These are phyloP conservation scores for Campopleginae sp. DNA, from an alignment of 2,888 invertebrate genomes.

Conservation along the genomic window DNA sequence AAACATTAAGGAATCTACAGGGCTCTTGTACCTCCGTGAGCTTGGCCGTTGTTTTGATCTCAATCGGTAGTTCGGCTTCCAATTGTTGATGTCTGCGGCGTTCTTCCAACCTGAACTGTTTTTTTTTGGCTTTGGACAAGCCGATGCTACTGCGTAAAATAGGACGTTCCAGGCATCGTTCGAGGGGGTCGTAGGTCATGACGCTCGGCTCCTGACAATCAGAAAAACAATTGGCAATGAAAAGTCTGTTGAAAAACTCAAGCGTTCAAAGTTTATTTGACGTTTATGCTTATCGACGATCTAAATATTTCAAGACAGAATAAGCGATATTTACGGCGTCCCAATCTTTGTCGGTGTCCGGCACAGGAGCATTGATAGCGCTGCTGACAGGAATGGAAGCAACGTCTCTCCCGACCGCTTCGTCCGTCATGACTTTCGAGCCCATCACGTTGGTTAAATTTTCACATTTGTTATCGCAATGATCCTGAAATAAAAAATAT, in stretches of 20 bases:
- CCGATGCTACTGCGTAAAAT: slow-evolving; percentile 62
- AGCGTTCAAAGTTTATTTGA: neutral
- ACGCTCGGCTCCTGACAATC: slow-evolving; percentile 64
- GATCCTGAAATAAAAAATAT: slow-evolving; percentile 37
- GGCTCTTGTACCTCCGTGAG: neutral
- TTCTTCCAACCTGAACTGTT: slow-evolving; percentile 64
- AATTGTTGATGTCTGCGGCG: slow-evolving; percentile 61
- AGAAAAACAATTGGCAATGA: neutral
- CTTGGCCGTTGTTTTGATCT: neutral
- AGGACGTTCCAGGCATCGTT: slow-evolving; percentile 50
- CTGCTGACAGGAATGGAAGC: slow-evolving; percentile 31
- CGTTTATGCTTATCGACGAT: too few relatives aligned
- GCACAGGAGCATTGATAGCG: neutral
- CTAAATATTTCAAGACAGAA: neutral
- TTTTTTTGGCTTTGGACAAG: slow-evolving; percentile 69
- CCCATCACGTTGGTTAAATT: slow-evolving; percentile 32
- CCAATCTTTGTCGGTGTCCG: slow-evolving; percentile 63
- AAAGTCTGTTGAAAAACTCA: neutral
- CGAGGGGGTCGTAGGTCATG: slow-evolving; percentile 69
- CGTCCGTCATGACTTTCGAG: neutral
- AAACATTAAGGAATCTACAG: neutral
- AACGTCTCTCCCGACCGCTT: neutral
- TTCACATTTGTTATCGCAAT: slow-evolving; percentile 46
- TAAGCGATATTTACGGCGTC: slow-evolving; percentile 53
- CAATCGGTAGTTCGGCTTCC: slow-evolving; percentile 41